Evolutionary conservation across 2,797 vertebrate genomes (phyloP).

Genomic region (Macropodus opercularis): DNA sequence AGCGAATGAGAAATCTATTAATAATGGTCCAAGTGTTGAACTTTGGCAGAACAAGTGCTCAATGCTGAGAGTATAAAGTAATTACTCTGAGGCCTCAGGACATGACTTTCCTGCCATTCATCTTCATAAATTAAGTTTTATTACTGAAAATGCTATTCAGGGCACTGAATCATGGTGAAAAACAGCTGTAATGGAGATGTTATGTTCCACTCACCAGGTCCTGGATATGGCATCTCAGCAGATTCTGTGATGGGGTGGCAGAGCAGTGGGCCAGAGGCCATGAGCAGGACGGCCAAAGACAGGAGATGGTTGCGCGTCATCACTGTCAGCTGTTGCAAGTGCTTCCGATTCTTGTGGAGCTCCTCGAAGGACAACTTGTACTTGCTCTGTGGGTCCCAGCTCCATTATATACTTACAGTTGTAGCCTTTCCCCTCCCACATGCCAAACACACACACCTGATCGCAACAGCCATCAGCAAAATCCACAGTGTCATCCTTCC

Average conservation of each 20-base stretch:
- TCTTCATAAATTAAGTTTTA: slow-evolving; percentile 41
- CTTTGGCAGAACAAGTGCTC: slow-evolving; percentile 36
- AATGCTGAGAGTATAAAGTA: slow-evolving; percentile 29
- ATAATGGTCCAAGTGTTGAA: slow-evolving; percentile 17
- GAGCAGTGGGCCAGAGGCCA: slow-evolving; percentile 72
- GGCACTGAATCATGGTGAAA: slow-evolving; percentile 11
- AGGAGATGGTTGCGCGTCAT: slow-evolving; percentile 79
- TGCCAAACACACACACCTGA: slow-evolving; percentile 18
- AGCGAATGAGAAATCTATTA: slow-evolving; percentile 8
- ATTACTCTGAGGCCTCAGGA: slow-evolving; percentile 32
- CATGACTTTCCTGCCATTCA: slow-evolving; percentile 29
- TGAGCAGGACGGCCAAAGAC: slow-evolving; percentile 76
- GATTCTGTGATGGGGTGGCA: slow-evolving; percentile 81
- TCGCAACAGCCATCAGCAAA: slow-evolving; percentile 30
- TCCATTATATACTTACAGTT: slow-evolving; percentile 70
- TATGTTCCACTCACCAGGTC: slow-evolving; percentile 75
- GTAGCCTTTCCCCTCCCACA: slow-evolving; percentile 26
- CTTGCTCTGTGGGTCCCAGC: slow-evolving; percentile 31
- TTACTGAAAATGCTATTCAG: slow-evolving; percentile 35
- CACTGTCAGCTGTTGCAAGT: slow-evolving; percentile 37
- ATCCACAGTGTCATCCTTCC: slow-evolving; percentile 37
- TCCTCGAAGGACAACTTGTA: slow-evolving; percentile 54
- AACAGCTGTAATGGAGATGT: slow-evolving; percentile 24
- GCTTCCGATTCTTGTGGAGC: slow-evolving; percentile 37
- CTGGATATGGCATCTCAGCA: slow-evolving; percentile 77